These are phyloP conservation scores for Urosaurus nigricauda DNA, from an alignment of 2,797 vertebrate genomes.

Conservation along the genomic window DNA sequence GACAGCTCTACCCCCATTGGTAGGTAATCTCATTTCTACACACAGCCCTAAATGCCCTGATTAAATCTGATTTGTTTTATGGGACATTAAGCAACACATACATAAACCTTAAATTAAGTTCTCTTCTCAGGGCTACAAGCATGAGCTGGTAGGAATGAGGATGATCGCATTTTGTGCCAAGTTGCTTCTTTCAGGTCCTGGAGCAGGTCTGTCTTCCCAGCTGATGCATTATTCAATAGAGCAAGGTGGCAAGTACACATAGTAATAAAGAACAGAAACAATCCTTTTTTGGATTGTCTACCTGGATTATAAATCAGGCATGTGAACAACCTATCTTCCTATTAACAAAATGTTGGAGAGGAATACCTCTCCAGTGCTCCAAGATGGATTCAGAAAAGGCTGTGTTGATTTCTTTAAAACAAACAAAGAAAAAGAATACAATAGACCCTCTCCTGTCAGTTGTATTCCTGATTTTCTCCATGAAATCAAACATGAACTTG, in stretches of 20 bases:
- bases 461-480: background rate
- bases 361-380: background rate
- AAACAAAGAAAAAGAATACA: background rate
- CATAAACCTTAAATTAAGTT: conserved; percentile 13
- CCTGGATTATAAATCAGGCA: background rate
- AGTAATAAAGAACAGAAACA: background rate
- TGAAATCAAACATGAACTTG: too few species aligned
- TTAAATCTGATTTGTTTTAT: background rate
- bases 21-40: background rate
- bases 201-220: conserved; percentile 10
- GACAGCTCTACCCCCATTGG: background rate
- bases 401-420: background rate
- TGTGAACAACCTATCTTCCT: background rate
- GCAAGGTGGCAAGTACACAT: background rate
- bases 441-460: too few species aligned
- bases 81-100: background rate
- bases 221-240: conserved; percentile 12
- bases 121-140: background rate
- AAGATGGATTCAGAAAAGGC: background rate
- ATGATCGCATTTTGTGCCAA: conserved; percentile 1
- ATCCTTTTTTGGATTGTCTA: conserved; percentile 7
- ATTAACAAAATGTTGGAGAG: background rate
- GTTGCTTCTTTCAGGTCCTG: background rate
- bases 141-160: background rate
- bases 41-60: background rate